Base-by-base conservation (phyloP, 2,888 invertebrate genomes). In the Acheta domesticus region DNA sequence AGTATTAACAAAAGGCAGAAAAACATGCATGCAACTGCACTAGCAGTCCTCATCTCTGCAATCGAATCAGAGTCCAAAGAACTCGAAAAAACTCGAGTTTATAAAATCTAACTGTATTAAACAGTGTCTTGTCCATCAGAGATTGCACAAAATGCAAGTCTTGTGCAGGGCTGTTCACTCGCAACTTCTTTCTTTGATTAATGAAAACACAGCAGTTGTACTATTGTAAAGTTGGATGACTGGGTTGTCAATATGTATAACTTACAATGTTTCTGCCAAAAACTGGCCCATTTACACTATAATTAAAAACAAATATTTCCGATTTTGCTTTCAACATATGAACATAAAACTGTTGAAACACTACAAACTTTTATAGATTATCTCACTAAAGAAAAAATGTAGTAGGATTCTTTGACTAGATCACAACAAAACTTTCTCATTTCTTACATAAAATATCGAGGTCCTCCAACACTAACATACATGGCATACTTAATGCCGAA, bases 361-460 rank as follows among this genome's bases (percentile, higher is more conserved):
- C n/a, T 19, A n/a, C 62, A 36, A 62, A 62, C 62, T 62, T 62
- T n/a, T 62, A 62, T 62, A 62, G 62, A 62, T 36, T 62, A 62
- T 62, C 62, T 62, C 62, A 62, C 62, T 62, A 62, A 62, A 62
- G 62, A 62, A 62, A 62, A 62, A 62, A 62, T 62, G n/a, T 62
- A 62, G n/a, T 62, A 62, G 62, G 62, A 62, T 62, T 62, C n/a
- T 62, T 62, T 62, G 62, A 62, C 62, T 62, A 62, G 62, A 62
- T 62, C 62, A 62, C 62, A 62, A 62, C 62, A 62, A 62, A 62
- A 62, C n/a, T 14, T 62, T 62, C 14, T 62, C 62, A 19, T n/a
- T 62, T 62, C 62, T 62, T 62, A 19, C 14, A 62, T 19, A 62
- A 62, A 62, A 62, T 36, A 36, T 36, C 36, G 36, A 36, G 36